Percentiles rank a stretch among this genome's conserved stretches.
Evolutionary conservation across 64 coral and sea anemone species (phyloP).

Genomic region (Stichodactyla mertensii): DNA sequence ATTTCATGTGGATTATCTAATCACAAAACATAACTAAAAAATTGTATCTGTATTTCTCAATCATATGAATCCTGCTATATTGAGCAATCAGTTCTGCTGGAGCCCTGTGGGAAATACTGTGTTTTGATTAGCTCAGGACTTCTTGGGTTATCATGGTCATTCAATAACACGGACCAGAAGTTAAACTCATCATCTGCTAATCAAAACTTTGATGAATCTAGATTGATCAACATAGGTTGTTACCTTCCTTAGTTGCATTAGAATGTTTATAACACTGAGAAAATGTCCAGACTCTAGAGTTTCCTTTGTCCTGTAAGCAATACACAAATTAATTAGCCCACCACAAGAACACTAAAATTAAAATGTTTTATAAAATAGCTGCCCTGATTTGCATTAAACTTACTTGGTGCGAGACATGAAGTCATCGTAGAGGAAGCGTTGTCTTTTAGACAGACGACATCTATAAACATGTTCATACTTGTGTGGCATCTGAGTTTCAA

Average conservation of each 20-base stretch:
- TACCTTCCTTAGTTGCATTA: constrained; percentile 99
- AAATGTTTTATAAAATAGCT: not conserved
- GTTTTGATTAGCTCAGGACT: constrained; percentile 21
- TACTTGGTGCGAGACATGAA: constrained; percentile 96
- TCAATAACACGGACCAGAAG: constrained; percentile 43
- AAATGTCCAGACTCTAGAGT: constrained; percentile 96
- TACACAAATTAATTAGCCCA: not conserved
- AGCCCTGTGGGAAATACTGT: not conserved
- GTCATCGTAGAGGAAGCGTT: constrained; percentile 93
- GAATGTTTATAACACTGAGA: constrained; percentile 96
- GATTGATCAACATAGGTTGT: not conserved
- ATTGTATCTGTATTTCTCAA: no score
- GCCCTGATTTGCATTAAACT: not conserved
- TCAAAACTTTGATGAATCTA: not conserved
- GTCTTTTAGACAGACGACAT: constrained; percentile 85
- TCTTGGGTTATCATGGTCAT: constrained; percentile 13
- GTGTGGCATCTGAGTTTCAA: constrained; percentile 98
- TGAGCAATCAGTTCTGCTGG: no score
- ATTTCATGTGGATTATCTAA: no score
- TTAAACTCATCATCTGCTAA: constrained; percentile 31
- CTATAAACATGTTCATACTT: constrained; percentile 93
- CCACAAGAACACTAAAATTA: not conserved
- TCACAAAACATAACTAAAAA: no score
- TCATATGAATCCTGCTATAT: no score
- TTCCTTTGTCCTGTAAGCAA: constrained; percentile 86